These are phyloP conservation scores for Brienomyrus longianalis DNA, from an alignment of 2,113 vertebrate species.

Conservation along the genomic window DNA sequence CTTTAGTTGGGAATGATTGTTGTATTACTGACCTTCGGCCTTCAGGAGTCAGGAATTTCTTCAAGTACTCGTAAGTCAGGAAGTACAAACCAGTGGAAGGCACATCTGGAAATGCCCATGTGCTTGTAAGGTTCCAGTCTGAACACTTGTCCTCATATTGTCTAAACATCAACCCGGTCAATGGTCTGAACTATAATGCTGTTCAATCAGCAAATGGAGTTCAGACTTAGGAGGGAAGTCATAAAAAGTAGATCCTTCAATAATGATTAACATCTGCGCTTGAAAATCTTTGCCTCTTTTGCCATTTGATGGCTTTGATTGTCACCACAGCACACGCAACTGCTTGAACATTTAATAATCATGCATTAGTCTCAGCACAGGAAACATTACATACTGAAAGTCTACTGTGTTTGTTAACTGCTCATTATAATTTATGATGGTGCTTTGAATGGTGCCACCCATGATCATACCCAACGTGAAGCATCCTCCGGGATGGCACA, in stretches of 20 bases:
- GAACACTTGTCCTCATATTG: not conserved
- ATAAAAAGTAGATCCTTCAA: not conserved
- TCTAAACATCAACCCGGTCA: not conserved
- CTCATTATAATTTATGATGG: not conserved
- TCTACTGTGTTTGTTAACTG: not conserved
- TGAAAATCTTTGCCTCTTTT: not conserved
- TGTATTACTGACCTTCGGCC: conserved; percentile 50
- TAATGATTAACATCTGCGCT: not conserved
- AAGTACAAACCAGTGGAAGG: conserved; percentile 66
- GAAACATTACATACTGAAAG: not conserved
- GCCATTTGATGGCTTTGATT: not conserved
- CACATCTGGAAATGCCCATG: conserved; percentile 48
- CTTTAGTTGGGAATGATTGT: not conserved
- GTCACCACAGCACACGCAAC: not conserved
- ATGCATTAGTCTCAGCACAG: not conserved
- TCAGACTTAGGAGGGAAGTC: not conserved
- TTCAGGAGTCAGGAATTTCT: conserved; percentile 53
- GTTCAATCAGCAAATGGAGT: not conserved
- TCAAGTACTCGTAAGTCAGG: conserved; percentile 62
- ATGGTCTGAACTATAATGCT: not conserved
- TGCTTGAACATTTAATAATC: not conserved
- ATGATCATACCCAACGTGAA: not conserved
- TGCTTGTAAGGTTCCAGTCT: not conserved
- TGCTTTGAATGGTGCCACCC: not conserved
- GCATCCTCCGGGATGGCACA: not conserved